Evolutionary conservation across 2,797 vertebrate species (phyloP), one percentile per base, ranked within the genome.

Genomic region (Eutrigla gurnardus): DNA sequence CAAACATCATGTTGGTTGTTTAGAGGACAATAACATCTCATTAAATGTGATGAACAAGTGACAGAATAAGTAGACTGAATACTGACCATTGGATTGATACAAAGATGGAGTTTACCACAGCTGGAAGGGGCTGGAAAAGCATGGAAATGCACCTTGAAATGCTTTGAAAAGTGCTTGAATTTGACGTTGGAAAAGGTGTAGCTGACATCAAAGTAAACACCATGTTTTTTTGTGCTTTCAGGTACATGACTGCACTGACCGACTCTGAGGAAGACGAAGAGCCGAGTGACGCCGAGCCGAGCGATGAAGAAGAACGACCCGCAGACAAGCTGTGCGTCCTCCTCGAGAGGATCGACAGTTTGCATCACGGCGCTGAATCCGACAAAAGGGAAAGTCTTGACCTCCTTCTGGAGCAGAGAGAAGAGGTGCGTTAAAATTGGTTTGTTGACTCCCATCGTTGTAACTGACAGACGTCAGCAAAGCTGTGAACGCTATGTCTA

Each of bases 241-340:
- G 98, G 86, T 99, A 99, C 68, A 95, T 98, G 53, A 99, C 98
- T 1, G 98, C 98, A 70, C 92, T 96, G 79, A 97, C 96, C 0
- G 96, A 97, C 89, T 96, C 94, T 1, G 95, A 96, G 33, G 94
- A 95, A 25, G 94, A 25, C 25, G 25, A 94, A 10, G 91, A 93
- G 78, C 54, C 54, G 43, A 78, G 80, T 32, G 87, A 92, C 15
- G 70, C 59, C 17, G 60, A 88, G 47, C 85, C 85, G 55, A 75
- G 52, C 4, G 71, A 80, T 3, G 88, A 93, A 80, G 93, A 93
- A 81, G 93, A 93, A 17, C 90, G 79, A 59, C 82, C 81, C 2
- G 67, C 35, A 53, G 90, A 95, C 73, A 89, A 92, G 12, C 86
- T 97, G 10, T 35, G 83, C 3, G 43, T 75, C 58, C 91, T 98